A percentile compares a stretch with the other conserved stretches of the same genome.
Conservation (phyloP, 2,113 vertebrate genomes). For the Sinocyclocheilus maitianheensis region DNA sequence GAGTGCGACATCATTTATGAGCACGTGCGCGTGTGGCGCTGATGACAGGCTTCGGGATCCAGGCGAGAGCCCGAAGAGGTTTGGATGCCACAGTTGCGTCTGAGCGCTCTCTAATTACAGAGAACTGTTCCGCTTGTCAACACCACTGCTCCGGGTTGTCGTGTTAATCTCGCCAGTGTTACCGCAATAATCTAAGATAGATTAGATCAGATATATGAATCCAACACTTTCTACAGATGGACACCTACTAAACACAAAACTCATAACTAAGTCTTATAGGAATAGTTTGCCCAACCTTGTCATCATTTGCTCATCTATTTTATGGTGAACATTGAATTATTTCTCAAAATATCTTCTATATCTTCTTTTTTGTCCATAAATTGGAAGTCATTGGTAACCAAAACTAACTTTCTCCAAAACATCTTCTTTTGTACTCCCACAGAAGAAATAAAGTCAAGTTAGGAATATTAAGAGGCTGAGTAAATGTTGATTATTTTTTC, state of each 20-base stretch:
- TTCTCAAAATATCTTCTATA: too few species aligned
- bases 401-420: not conserved
- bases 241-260: not conserved
- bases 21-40: not conserved
- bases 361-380: not conserved
- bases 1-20: constrained; percentile 11
- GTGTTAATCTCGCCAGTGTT: constrained; percentile 17
- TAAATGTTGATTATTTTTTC: not conserved
- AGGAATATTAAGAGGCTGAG: not conserved
- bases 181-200: constrained; percentile 23
- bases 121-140: constrained; percentile 31
- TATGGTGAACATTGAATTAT: not conserved
- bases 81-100: constrained; percentile 14
- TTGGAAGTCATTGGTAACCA: not conserved
- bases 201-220: not conserved
- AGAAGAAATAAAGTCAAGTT: too few species aligned
- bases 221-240: constrained; percentile 5
- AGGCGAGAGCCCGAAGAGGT: constrained; percentile 12
- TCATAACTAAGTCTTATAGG: not conserved
- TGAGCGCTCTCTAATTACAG: constrained; percentile 42
- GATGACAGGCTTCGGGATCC: constrained; percentile 39
- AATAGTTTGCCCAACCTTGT: not conserved
- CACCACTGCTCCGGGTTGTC: not conserved
- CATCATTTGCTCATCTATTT: not conserved
- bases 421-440: not conserved